Evolutionary conservation across 2,113 vertebrate species (phyloP).

Genomic region (Aptenodytes patagonicus): DNA sequence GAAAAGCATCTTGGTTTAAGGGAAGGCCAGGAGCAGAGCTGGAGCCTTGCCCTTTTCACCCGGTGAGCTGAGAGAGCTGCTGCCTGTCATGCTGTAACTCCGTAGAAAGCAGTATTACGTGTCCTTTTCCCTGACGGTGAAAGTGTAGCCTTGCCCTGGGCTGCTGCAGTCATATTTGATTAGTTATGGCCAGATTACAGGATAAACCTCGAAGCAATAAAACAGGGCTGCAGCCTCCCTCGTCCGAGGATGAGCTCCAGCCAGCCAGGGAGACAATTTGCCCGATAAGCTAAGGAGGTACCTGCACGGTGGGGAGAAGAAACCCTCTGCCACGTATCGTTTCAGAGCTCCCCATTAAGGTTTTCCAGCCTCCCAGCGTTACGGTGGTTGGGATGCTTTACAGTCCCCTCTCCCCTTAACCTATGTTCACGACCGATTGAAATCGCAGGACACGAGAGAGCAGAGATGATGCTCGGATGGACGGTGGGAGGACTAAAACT

Average conservation of each 20-base stretch:
- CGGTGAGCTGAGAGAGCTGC: fast-evolving
- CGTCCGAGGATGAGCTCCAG: not conserved
- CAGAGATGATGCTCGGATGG: not conserved
- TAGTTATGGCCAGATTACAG: not conserved
- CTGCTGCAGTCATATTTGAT: not conserved
- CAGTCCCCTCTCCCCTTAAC: not conserved
- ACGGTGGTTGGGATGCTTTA: not conserved
- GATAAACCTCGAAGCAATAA: not conserved
- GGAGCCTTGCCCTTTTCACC: not conserved
- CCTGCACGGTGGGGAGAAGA: not conserved
- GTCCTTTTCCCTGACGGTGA: not conserved
- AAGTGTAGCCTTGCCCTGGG: not conserved
- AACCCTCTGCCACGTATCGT: not conserved
- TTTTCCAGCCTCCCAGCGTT: not conserved
- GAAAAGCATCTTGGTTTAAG: not conserved
- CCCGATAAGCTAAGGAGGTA: fast-evolving
- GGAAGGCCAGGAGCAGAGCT: not conserved
- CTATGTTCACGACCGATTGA: fast-evolving
- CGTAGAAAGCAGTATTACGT: fast-evolving
- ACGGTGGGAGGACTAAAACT: not conserved
- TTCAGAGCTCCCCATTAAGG: not conserved
- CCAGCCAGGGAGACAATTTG: not conserved
- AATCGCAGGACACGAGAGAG: not conserved
- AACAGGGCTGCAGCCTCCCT: not conserved
- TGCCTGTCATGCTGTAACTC: not conserved